Percentiles rank a stretch among this genome's conserved stretches.
Evolutionary conservation across 2,113 vertebrate genomes (phyloP).

Genomic region (Chaetops frenatus): DNA sequence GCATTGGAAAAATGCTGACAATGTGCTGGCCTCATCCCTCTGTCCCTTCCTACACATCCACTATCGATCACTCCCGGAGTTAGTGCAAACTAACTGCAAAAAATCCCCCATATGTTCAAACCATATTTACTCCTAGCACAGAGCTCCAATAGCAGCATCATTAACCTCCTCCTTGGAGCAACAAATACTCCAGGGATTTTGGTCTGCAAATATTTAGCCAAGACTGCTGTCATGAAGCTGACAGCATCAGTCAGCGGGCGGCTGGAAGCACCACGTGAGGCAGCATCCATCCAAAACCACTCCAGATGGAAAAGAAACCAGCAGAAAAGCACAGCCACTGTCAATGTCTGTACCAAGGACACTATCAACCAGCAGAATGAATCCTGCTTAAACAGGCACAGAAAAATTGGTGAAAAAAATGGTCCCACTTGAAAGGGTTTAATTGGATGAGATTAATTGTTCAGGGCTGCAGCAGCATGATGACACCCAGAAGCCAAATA

Average conservation of each 20-base stretch:
- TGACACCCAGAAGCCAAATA: background rate
- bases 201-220: constrained; percentile 26
- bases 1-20: background rate
- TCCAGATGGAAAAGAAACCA: constrained; percentile 2
- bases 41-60: background rate
- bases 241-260: background rate
- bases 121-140: background rate
- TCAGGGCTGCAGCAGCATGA: background rate
- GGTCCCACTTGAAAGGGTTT: background rate
- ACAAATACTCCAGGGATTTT: background rate
- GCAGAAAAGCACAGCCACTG: background rate
- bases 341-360: background rate
- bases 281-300: background rate
- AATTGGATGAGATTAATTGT: background rate
- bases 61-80: background rate
- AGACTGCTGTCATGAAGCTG: constrained; percentile 11
- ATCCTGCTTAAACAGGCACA: background rate
- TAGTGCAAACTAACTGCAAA: background rate
- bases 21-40: background rate
- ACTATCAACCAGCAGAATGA: background rate
- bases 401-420: background rate
- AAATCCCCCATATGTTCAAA: background rate
- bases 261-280: background rate
- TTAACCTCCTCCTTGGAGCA: background rate
- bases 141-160: background rate